Evolutionary conservation across 2,113 vertebrate species (phyloP).

Genomic region (Hystrix brachyura): DNA sequence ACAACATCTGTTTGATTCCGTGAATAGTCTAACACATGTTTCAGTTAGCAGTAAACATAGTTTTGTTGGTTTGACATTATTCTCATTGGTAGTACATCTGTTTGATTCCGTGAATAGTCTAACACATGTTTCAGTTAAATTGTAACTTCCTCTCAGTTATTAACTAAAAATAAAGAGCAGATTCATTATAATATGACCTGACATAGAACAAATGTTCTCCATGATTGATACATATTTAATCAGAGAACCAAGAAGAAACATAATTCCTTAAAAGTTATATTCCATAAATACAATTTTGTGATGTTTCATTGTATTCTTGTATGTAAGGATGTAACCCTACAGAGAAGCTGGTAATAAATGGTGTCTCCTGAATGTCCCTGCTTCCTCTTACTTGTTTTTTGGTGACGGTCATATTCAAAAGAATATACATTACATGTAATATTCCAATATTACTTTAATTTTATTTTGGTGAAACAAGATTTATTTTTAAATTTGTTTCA

Average conservation of each 20-base stretch:
- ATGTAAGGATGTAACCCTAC: background rate
- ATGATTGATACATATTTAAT: background rate
- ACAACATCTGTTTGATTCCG: background rate
- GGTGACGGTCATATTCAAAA: background rate
- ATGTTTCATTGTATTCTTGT: background rate
- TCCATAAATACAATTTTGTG: background rate
- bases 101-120: background rate
- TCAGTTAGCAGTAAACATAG: background rate
- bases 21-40: background rate
- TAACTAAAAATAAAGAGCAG: background rate
- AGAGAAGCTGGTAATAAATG: background rate
- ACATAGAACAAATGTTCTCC: background rate
- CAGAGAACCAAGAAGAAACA: background rate
- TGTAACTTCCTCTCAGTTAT: background rate
- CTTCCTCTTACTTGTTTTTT: background rate
- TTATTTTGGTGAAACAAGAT: background rate
- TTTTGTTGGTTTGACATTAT: background rate
- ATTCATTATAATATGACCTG: background rate
- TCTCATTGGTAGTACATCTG: background rate
- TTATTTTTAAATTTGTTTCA: background rate
- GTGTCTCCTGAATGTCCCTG: rapidly evolving
- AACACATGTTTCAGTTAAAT: background rate
- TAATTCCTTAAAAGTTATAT: background rate
- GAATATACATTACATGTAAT: background rate
- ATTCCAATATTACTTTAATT: background rate